Evolutionary conservation across 2,888 invertebrate genomes (phyloP).

Genomic region (Latrodectus hesperus): DNA sequence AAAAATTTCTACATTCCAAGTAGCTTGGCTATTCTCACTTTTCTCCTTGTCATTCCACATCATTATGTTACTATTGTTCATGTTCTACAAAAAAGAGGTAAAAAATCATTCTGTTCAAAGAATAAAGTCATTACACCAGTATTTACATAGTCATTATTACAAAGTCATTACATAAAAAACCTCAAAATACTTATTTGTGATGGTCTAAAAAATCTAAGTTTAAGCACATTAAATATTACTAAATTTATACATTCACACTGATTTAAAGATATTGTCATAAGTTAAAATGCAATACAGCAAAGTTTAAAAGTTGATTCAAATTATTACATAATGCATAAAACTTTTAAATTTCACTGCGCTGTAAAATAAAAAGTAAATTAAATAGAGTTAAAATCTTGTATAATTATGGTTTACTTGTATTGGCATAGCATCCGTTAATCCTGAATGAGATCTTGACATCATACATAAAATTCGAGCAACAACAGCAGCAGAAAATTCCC

Average conservation of each 20-base stretch:
- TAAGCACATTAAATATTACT: too few relatives aligned
- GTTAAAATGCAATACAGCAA: neutral
- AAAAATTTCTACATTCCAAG: constrained; percentile 96
- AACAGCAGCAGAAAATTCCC: constrained; percentile 86
- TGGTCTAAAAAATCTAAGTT: too few relatives aligned
- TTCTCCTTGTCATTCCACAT: constrained; percentile 75
- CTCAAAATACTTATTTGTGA: too few relatives aligned
- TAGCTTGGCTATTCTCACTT: constrained; percentile 75
- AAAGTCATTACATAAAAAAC: too few relatives aligned
- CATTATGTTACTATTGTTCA: constrained; percentile 67
- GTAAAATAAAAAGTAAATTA: too few relatives aligned
- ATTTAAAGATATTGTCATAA: too few relatives aligned
- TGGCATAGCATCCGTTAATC: constrained; percentile 80
- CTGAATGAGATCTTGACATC: constrained; percentile 89
- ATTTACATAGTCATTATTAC: too few relatives aligned
- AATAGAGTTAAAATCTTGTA: too few relatives aligned
- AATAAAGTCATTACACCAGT: too few relatives aligned
- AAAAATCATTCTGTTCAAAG: too few relatives aligned
- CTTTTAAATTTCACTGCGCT: neutral
- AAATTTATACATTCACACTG: too few relatives aligned
- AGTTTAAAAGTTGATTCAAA: neutral
- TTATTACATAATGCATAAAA: neutral
- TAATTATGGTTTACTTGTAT: constrained; percentile 69
- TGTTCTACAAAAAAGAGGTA: constrained; percentile 63
- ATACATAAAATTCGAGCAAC: constrained; percentile 89